A percentile compares a stretch with the other conserved stretches of the same genome.
Evolutionary conservation across 30 jellyfish, hydroid and myxozoan genomes (phyloP).

Genomic region (Hydractinia symbiolongicarpus): DNA sequence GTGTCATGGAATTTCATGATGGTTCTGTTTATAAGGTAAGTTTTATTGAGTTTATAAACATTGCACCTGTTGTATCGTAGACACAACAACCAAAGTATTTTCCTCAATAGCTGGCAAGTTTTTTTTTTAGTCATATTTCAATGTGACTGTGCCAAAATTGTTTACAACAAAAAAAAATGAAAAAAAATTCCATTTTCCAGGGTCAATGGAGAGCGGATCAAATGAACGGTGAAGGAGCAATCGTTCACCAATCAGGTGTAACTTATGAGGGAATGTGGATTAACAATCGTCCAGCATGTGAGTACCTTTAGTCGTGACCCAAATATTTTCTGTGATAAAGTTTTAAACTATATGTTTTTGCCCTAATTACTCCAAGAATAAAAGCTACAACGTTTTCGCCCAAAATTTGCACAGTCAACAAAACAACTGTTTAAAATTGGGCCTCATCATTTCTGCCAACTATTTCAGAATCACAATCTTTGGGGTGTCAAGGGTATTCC

Average conservation of each 20-base stretch:
- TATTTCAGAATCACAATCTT: too few species aligned
- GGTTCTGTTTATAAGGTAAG: constrained; percentile 75
- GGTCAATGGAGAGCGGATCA: constrained; percentile 88
- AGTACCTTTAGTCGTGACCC: neutral
- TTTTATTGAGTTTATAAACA: too few species aligned
- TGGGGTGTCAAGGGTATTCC: too few species aligned
- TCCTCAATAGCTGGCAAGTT: too few species aligned
- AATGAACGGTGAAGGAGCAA: constrained; percentile 75
- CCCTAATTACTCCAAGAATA: neutral
- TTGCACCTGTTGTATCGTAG: too few species aligned
- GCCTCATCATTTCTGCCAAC: too few species aligned
- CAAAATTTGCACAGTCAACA: neutral
- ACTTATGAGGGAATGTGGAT: constrained; percentile 77
- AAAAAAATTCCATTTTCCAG: constrained; percentile 7
- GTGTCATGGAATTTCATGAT: constrained; percentile 56
- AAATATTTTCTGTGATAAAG: neutral
- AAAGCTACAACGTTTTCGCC: neutral
- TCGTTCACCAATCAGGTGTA: constrained; percentile 58
- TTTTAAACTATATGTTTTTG: neutral
- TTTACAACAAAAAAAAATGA: too few species aligned
- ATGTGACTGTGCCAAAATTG: too few species aligned
- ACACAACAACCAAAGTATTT: too few species aligned
- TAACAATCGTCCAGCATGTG: constrained; percentile 78
- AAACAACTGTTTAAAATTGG: too few species aligned
- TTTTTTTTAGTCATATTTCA: too few species aligned